Evolutionary conservation across 2,797 vertebrate genomes (phyloP).

Genomic region (Ispidina lecontei): DNA sequence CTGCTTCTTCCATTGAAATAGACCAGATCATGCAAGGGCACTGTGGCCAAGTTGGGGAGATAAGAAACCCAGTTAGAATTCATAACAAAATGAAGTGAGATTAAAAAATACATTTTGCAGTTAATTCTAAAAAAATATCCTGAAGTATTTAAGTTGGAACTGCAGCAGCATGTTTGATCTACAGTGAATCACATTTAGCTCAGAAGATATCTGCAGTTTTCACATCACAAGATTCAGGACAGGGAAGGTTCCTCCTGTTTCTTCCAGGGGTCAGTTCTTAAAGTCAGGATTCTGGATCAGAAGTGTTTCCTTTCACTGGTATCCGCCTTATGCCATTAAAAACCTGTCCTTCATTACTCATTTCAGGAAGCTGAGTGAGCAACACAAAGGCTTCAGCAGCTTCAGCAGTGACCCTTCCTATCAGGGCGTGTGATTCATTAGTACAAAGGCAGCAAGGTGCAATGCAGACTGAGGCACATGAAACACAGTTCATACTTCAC

Average conservation of each 20-base stretch:
- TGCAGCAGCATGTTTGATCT: neutral
- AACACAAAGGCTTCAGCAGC: neutral
- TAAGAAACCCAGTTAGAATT: neutral
- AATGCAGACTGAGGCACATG: neutral
- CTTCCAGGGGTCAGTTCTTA: neutral
- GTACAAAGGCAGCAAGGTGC: neutral
- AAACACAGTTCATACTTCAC: too few relatives aligned
- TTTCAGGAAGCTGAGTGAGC: neutral
- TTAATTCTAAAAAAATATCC: neutral
- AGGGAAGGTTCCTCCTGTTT: neutral
- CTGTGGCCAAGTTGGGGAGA: neutral
- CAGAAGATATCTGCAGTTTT: neutral
- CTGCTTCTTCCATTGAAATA: neutral
- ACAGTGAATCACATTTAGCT: neutral
- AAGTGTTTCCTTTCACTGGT: neutral
- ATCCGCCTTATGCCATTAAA: neutral
- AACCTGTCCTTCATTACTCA: neutral
- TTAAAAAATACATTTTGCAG: neutral
- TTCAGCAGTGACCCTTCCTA: neutral
- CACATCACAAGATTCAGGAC: neutral
- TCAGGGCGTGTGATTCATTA: accelerated
- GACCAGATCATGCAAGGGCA: neutral
- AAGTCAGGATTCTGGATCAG: neutral
- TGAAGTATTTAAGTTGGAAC: neutral
- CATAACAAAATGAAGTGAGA: neutral